These are phyloP conservation scores for Seriola aureovittata DNA, from an alignment of 2,113 vertebrate species.

Conservation along the genomic window DNA sequence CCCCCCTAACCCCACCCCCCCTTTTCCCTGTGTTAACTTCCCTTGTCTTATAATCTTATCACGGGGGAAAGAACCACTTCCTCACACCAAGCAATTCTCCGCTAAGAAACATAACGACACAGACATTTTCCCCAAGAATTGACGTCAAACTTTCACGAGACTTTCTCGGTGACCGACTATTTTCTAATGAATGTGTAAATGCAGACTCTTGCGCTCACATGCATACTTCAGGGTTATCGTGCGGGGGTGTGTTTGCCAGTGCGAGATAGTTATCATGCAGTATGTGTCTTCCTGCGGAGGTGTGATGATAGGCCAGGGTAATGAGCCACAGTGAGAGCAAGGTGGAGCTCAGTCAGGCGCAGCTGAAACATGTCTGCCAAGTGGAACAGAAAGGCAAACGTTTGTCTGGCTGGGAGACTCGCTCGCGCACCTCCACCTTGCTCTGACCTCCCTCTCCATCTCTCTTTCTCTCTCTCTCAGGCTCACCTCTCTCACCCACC, in stretches of 20 bases:
- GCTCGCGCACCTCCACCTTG: slow-evolving; percentile 30
- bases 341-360: slow-evolving; percentile 72
- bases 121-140: not conserved
- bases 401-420: slow-evolving; percentile 57
- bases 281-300: slow-evolving; percentile 39
- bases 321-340: slow-evolving; percentile 72
- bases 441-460: slow-evolving; percentile 40
- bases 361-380: slow-evolving; percentile 70
- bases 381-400: slow-evolving; percentile 64
- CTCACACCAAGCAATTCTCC: not conserved
- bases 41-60: not conserved
- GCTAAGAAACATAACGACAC: not conserved
- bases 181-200: slow-evolving; percentile 25
- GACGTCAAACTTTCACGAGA: slow-evolving; percentile 3
- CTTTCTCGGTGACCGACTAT: slow-evolving; percentile 5
- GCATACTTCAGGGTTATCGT: slow-evolving; percentile 23
- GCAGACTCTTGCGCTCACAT: not conserved
- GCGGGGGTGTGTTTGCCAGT: not conserved
- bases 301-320: slow-evolving; percentile 72
- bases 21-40: not conserved
- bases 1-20: not conserved
- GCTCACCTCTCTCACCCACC: slow-evolving; percentile 27
- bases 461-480: slow-evolving; percentile 8
- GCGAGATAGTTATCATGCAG: slow-evolving; percentile 58
- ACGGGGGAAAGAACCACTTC: not conserved